Evolutionary conservation across 2,888 invertebrate genomes (phyloP).

Genomic region (Sabellastarte sp.): DNA sequence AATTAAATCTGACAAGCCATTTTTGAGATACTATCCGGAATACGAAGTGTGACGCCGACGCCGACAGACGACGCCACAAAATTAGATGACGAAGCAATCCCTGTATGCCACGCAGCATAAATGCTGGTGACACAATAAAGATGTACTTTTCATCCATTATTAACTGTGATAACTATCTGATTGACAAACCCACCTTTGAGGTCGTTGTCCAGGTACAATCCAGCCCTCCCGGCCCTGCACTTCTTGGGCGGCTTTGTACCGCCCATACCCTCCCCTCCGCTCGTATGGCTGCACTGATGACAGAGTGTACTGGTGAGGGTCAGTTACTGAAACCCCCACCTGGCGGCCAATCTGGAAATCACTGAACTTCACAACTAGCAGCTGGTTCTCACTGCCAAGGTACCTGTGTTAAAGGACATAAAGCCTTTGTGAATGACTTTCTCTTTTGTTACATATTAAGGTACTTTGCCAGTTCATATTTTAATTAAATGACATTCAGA

Average conservation of each 20-base stretch:
- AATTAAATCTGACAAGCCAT: no score
- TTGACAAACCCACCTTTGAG: constrained; percentile 12
- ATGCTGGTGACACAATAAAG: no score
- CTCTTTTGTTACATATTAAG: no score
- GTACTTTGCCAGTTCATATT: no score
- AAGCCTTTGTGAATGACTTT: no score
- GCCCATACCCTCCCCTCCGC: background rate
- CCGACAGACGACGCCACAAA: no score
- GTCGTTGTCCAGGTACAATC: constrained; percentile 30
- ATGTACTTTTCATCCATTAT: background rate
- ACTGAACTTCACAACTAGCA: constrained; percentile 41
- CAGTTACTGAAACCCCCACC: constrained; percentile 30
- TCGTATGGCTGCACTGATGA: constrained; percentile 18
- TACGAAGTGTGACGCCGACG: no score
- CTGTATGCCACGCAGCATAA: no score
- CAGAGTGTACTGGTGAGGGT: constrained; percentile 11
- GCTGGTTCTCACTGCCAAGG: constrained; percentile 40
- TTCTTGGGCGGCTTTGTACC: background rate
- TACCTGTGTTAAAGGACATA: constrained; percentile 27
- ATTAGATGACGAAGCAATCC: no score
- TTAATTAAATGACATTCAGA: no score
- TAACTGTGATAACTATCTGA: background rate
- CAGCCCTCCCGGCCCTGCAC: constrained; percentile 10
- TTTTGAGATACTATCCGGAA: no score
- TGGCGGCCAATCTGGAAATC: constrained; percentile 42